phyloP scores from a whole-genome alignment of 2,797 vertebrate species.

The Tenualosa ilisha region DNA sequence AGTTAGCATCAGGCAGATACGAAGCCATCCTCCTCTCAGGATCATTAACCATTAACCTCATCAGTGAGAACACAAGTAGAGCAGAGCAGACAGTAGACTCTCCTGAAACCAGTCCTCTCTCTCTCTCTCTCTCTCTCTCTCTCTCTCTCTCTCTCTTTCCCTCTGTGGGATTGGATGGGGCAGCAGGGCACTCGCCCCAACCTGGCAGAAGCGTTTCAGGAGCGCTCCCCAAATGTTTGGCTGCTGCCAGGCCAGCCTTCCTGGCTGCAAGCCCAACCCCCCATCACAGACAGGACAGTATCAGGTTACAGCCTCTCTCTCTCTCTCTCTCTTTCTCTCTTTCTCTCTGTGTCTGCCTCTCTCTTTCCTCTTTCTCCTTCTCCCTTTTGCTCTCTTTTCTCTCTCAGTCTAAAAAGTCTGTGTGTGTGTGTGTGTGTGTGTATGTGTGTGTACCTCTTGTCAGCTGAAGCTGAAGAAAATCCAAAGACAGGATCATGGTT shows the following conservation, averaged over 20 bases:
- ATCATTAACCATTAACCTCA: not conserved
- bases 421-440: too few species aligned
- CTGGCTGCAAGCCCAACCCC: not conserved
- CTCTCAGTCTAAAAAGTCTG: not conserved
- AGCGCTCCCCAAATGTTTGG: slow-evolving; percentile 33
- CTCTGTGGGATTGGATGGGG: not conserved
- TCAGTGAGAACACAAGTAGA: not conserved
- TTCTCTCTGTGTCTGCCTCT: not conserved
- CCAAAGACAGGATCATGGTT: not conserved
- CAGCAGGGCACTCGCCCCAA: not conserved
- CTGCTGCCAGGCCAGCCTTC: slow-evolving; percentile 17
- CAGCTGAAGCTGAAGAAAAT: not conserved
- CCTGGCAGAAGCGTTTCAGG: slow-evolving; percentile 29
- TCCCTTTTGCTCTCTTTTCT: not conserved
- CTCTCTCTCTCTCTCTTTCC: not conserved
- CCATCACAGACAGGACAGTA: slow-evolving; percentile 14
- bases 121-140: slow-evolving; percentile 17
- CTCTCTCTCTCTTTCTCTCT: not conserved
- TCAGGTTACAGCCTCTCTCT: not conserved
- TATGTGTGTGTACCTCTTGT: not conserved
- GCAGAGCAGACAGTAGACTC: not conserved
- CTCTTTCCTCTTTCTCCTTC: not conserved
- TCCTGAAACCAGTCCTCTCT: not conserved
- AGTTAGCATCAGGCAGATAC: not conserved
- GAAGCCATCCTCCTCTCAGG: not conserved